Percentiles rank a stretch among this genome's conserved stretches.
Conservation (phyloP, 2,113 vertebrate species). For the Nasalis larvatus region DNA sequence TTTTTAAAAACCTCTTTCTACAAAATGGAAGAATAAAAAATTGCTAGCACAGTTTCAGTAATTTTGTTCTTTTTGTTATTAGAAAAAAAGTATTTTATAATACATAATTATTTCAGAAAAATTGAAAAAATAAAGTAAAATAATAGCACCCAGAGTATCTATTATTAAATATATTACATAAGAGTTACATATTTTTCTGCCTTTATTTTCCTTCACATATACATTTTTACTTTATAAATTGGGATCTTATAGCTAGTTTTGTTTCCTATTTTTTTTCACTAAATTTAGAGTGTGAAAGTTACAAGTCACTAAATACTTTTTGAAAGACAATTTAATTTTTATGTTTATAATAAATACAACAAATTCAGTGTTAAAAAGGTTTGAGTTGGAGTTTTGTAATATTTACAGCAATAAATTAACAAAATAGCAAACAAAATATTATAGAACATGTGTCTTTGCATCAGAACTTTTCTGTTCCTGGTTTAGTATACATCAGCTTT, state of each 20-base stretch:
- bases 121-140: neutral
- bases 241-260: neutral
- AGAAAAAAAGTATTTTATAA: neutral
- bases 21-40: neutral
- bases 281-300: neutral
- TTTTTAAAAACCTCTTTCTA: neutral
- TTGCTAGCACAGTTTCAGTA: neutral
- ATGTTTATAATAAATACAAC: neutral
- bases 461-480: neutral
- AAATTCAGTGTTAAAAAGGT: neutral
- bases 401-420: neutral
- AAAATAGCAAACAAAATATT: neutral
- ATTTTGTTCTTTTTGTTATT: neutral
- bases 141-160: neutral
- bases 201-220: neutral
- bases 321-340: neutral
- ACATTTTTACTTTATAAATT: slow-evolving; percentile 22
- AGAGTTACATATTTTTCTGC: neutral
- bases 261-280: slow-evolving; percentile 3
- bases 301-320: neutral
- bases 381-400: neutral
- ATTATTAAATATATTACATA: neutral
- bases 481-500: neutral
- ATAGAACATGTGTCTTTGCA: neutral
- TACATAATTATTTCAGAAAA: neutral